Evolutionary conservation across 2,888 invertebrate species (phyloP).

Genomic region (Rhabditoides inermis): DNA sequence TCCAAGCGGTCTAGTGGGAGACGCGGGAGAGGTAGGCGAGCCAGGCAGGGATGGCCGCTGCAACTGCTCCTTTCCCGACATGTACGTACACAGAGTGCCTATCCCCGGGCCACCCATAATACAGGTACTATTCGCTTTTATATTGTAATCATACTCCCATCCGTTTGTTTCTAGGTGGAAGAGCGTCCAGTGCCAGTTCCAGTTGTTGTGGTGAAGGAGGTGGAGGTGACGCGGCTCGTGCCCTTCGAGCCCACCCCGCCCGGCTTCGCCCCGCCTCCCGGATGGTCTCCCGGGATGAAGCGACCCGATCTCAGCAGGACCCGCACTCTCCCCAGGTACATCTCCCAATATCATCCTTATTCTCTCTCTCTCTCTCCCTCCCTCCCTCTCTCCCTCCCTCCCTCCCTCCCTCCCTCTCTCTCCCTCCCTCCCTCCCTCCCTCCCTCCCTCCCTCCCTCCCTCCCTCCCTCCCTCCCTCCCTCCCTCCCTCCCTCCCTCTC

Average conservation of each 20-base stretch:
- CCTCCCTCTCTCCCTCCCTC: too few relatives aligned
- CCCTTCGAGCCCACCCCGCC: slow-evolving; percentile 52
- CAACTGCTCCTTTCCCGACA: slow-evolving; percentile 47
- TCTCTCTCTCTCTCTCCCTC: not conserved
- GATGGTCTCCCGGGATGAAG: slow-evolving; percentile 50
- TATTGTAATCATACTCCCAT: not conserved
- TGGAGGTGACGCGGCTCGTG: slow-evolving; percentile 42
- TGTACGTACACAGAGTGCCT: slow-evolving; percentile 47
- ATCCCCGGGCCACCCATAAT: slow-evolving; percentile 50
- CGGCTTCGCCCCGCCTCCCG: slow-evolving; percentile 46
- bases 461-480: too few relatives aligned
- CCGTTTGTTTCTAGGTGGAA: slow-evolving; percentile 22
- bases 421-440: too few relatives aligned
- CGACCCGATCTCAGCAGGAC: slow-evolving; percentile 36
- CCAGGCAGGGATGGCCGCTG: slow-evolving; percentile 40
- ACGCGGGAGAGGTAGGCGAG: slow-evolving; percentile 38
- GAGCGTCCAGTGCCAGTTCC: slow-evolving; percentile 50
- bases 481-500: too few relatives aligned
- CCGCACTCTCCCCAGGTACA: slow-evolving; percentile 25
- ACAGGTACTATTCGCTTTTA: slow-evolving; percentile 20
- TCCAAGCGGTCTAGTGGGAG: slow-evolving; percentile 20
- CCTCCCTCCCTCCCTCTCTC: too few relatives aligned
- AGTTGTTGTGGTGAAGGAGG: slow-evolving; percentile 50
- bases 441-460: too few relatives aligned
- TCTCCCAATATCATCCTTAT: not conserved